A percentile compares a stretch with the other conserved stretches of the same genome.
These are phyloP conservation scores for Cercopithecus diana DNA, from an alignment of 2,797 vertebrate species.

Conservation along the genomic window DNA sequence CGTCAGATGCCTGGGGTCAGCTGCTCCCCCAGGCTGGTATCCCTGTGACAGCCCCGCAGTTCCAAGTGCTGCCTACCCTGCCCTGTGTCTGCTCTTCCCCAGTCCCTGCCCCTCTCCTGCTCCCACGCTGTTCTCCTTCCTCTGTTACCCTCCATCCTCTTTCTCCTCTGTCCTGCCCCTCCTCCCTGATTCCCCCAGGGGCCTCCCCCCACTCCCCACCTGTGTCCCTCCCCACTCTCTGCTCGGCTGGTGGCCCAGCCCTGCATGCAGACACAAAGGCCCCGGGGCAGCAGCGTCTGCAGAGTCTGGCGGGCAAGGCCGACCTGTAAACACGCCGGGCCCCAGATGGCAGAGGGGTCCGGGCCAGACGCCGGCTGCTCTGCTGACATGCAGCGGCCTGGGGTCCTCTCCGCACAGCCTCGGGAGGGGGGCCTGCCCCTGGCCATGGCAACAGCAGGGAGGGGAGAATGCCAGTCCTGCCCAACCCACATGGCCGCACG, in stretches of 20 bases:
- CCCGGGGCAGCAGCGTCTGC: rapidly evolving
- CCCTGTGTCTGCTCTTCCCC: no score
- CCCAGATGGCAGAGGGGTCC: not conserved
- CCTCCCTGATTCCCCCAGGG: not conserved
- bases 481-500: not conserved
- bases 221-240: rapidly evolving
- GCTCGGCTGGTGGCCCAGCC: not conserved
- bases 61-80: rapidly evolving
- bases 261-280: not conserved
- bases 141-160: not conserved
- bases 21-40: not conserved
- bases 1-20: not conserved
- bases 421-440: not conserved
- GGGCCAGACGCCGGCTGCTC: not conserved
- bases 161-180: not conserved
- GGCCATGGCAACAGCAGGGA: not conserved
- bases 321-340: not conserved
- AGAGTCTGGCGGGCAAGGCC: not conserved
- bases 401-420: not conserved
- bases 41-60: rapidly evolving
- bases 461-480: not conserved
- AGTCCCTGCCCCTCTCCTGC: not conserved
- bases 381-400: not conserved
- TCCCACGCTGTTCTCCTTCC: not conserved
- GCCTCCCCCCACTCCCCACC: not conserved